Evolutionary conservation across 2,113 vertebrate species (phyloP).

Genomic region (Aplodontia rufa): DNA sequence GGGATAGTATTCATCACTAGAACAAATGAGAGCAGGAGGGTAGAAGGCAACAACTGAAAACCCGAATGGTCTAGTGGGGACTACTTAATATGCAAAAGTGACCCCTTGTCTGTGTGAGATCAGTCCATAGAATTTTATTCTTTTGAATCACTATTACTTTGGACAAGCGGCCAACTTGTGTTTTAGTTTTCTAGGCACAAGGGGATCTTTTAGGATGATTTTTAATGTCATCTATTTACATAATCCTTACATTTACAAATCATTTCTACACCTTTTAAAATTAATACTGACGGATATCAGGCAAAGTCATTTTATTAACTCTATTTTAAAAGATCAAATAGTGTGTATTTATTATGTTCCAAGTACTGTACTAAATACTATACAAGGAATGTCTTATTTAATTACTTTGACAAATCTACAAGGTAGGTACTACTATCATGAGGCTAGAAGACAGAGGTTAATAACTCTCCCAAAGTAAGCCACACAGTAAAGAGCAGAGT

Average conservation of each 20-base stretch:
- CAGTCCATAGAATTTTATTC: constrained; percentile 28
- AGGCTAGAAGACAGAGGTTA: neutral
- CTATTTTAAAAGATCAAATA: neutral
- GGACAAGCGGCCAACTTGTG: constrained; percentile 43
- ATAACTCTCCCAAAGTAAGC: neutral
- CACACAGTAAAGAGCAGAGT: neutral
- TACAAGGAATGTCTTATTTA: neutral
- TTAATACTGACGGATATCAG: constrained; percentile 1
- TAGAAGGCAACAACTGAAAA: neutral
- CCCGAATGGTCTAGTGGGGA: neutral
- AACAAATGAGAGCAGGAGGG: neutral
- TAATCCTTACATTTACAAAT: constrained; percentile 22
- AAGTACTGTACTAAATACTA: neutral
- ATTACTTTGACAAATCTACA: neutral
- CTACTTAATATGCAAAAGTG: neutral
- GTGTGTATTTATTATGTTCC: neutral
- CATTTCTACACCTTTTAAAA: neutral
- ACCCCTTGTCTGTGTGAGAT: neutral
- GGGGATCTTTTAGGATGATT: constrained; percentile 18
- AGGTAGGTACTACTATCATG: neutral
- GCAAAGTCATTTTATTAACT: neutral
- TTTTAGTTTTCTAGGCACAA: constrained; percentile 54
- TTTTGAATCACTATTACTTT: constrained; percentile 44
- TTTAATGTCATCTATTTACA: constrained; percentile 13
- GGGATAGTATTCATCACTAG: neutral